Base-by-base conservation (phyloP, 2,888 invertebrate genomes). In the Xanthia icteritia region DNA sequence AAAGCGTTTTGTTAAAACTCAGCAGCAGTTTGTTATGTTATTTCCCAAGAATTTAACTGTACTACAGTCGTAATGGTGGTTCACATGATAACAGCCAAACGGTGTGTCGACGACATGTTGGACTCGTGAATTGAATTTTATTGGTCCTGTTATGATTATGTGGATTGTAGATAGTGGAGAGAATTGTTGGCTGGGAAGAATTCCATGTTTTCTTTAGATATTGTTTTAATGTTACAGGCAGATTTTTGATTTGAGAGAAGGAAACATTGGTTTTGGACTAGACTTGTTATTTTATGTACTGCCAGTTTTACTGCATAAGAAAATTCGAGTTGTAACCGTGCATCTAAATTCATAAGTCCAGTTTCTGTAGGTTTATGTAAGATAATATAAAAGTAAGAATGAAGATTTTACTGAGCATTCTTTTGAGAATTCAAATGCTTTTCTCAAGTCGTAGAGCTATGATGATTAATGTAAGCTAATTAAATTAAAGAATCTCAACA, bases 31-130 rank as follows among this genome's bases (percentile, higher is more conserved):
- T 73, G 69, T 73, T 73, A 65, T 74, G 60, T 71, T 76, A 68
- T 54, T 82, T 84, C 83, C 27, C 73, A 73, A 76, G 84, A 84
- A 85, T 56, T 83, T 84, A 84, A 85, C 86, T 74, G 81, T 74
- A 84, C 66, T 4, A 1, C 65, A 48, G 73, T 72, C 54, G 71
- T 77, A 66, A 73, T 73, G 75, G 58, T 58, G 45, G 73, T 68
- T 81, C 76, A 68, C 77, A 76, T 73, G 73, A 74, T 65, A 61
- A 4, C 51, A 73, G 58, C 71, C 72, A 70, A 81, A 76, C 70
- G 70, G 76, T 61, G n/a, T 56, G 61, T 61, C 64, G 64, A 15
- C 60, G 76, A 67, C 79, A 76, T 77, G 78, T 13, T 27, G 73
- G 42, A 45, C 42, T 68, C 72, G 76, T 71, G 86, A 2, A 66